Percentiles rank a stretch among this genome's conserved stretches.
Evolutionary conservation across 2,797 vertebrate genomes (phyloP).

Genomic region (Carcharodon carcharias): DNA sequence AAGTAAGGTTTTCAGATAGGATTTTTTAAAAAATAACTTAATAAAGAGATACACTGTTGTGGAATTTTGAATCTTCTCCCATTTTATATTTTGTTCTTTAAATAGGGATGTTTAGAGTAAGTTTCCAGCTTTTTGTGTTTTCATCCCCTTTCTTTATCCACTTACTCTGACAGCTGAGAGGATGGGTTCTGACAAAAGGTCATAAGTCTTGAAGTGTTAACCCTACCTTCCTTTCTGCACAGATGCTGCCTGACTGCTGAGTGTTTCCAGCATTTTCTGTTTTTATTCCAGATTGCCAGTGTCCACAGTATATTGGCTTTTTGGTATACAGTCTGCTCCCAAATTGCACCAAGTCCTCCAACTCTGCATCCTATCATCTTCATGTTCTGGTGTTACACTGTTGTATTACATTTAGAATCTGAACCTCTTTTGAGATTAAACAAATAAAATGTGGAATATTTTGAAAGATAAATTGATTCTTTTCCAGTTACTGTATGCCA

Average conservation of each 20-base stretch:
- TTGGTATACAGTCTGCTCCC: background rate
- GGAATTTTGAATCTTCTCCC: background rate
- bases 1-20: background rate
- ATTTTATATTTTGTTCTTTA: background rate
- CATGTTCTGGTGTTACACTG: background rate
- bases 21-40: background rate
- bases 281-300: background rate
- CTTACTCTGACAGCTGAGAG: background rate
- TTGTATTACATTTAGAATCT: background rate
- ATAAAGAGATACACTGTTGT: background rate
- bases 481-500: background rate
- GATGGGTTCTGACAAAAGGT: background rate
- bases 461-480: background rate
- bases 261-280: background rate
- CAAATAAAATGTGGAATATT: background rate
- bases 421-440: background rate
- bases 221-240: background rate
- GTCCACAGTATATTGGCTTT: background rate
- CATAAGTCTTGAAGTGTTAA: background rate
- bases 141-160: background rate
- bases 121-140: background rate
- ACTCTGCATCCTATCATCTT: background rate
- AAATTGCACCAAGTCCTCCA: background rate
- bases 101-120: background rate
- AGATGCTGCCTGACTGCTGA: background rate